Conservation (phyloP, 2,797 vertebrate genomes). For the Falco peregrinus region DNA sequence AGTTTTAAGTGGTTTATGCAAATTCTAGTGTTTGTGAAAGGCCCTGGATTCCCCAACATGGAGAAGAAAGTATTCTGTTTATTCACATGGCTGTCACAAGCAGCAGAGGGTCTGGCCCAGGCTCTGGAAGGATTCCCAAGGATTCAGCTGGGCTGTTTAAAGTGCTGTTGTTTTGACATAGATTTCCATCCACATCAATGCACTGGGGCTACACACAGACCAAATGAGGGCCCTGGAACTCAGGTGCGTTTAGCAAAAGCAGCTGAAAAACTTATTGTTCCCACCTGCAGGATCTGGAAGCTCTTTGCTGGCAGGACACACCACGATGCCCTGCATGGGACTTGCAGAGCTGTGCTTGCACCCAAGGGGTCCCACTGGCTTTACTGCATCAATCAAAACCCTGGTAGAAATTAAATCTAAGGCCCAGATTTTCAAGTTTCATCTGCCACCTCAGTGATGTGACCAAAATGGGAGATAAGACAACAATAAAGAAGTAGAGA, state of each 20-base stretch:
- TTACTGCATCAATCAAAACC: background rate
- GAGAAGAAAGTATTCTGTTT: background rate
- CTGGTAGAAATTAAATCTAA: background rate
- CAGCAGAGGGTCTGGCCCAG: background rate
- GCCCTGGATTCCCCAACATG: background rate
- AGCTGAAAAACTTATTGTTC: background rate
- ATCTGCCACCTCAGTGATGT: background rate
- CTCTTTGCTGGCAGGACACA: background rate
- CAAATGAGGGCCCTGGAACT: background rate
- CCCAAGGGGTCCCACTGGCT: background rate
- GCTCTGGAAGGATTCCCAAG: background rate
- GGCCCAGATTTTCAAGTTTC: background rate
- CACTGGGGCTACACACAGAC: background rate
- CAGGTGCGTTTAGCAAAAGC: background rate
- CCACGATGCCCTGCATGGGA: background rate
- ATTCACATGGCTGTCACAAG: background rate
- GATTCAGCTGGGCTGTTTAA: background rate
- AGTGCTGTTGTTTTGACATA: background rate
- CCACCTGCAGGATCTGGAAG: background rate
- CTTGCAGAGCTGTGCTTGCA: background rate
- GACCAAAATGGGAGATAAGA: background rate
- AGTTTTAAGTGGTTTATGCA: constrained; percentile 30
- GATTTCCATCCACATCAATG: background rate
- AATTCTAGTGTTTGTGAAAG: background rate
- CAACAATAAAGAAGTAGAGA: background rate